phyloP scores from a whole-genome alignment of 2,113 vertebrate genomes.

The Muntiacus muntjak region DNA sequence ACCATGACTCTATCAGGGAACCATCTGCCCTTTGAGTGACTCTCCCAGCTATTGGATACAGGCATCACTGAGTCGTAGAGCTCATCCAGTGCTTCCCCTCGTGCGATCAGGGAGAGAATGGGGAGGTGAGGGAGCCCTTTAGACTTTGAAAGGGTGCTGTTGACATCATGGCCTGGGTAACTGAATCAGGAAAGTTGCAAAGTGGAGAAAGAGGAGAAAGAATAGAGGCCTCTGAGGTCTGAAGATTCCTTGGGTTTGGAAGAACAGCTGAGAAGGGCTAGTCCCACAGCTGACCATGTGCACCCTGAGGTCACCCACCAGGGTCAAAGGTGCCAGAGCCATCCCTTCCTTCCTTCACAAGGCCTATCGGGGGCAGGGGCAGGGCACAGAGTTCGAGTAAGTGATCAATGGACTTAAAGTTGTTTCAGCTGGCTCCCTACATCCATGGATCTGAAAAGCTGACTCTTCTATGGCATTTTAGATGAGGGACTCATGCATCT shows the following conservation, averaged over 20 bases:
- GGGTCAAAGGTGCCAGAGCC: not conserved
- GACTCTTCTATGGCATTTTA: not conserved
- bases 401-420: not conserved
- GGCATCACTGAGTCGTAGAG: rapidly evolving
- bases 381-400: not conserved
- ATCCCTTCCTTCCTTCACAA: not conserved
- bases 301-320: no score
- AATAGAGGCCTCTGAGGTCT: rapidly evolving
- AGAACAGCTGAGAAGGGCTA: not conserved
- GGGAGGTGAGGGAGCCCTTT: not conserved
- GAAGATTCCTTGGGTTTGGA: not conserved
- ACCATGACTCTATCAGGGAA: rapidly evolving
- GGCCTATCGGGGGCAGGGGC: rapidly evolving
- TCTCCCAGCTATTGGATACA: no score
- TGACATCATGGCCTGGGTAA: no score
- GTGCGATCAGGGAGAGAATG: rapidly evolving
- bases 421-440: not conserved
- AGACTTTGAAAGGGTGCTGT: not conserved
- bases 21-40: no score
- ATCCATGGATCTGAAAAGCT: not conserved
- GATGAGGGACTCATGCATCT: not conserved
- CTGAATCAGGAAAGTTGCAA: not conserved
- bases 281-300: rapidly evolving
- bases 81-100: not conserved
- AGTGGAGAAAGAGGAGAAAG: not conserved